Conservation (phyloP, 1,140 invertebrate species). For the Choristoneura fumiferana region DNA sequence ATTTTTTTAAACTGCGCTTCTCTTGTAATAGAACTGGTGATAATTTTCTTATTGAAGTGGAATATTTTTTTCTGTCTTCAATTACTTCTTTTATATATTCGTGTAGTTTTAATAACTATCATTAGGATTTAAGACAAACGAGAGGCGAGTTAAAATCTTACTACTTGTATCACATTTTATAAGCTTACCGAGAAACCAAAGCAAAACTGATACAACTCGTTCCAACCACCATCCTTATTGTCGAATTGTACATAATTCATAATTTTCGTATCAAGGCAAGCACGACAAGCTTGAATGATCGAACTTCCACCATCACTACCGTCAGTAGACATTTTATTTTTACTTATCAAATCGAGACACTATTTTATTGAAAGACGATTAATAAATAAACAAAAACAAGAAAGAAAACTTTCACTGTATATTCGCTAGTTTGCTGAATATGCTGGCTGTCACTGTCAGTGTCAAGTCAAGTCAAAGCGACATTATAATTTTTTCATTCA, state of each 20-base stretch:
- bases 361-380: not conserved
- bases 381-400: slow-evolving; percentile 6
- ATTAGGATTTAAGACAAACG: no score
- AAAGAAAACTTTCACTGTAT: not conserved
- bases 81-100: no score
- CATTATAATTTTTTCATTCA: no score
- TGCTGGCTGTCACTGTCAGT: no score
- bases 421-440: not conserved
- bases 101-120: no score
- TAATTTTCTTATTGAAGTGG: no score
- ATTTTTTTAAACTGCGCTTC: no score
- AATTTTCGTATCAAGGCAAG: slow-evolving; percentile 34
- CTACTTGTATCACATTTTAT: not conserved
- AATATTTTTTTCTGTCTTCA: no score
- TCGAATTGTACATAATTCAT: slow-evolving; percentile 27
- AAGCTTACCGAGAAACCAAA: slow-evolving; percentile 37
- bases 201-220: slow-evolving; percentile 38
- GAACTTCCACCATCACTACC: not conserved
- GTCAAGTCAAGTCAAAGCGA: no score
- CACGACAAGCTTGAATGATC: slow-evolving; percentile 29
- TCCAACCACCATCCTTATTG: slow-evolving; percentile 27
- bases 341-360: not conserved
- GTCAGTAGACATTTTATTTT: not conserved
- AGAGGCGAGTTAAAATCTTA: no score
- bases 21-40: no score